Evolutionary conservation across 2,888 invertebrate genomes (phyloP).

Genomic region (Latheticus oryzae): DNA sequence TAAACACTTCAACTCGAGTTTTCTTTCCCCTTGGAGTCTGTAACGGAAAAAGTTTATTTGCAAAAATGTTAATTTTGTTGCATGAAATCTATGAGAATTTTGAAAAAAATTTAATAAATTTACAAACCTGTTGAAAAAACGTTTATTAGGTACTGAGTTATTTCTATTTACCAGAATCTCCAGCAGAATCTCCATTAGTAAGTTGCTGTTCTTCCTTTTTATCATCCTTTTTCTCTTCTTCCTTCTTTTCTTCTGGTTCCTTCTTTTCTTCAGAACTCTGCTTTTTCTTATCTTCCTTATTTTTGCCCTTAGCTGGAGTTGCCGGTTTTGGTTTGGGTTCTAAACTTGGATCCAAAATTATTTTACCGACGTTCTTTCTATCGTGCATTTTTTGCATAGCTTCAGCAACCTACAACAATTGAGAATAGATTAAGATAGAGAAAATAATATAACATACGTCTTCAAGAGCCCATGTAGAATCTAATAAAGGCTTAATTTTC

Average conservation of each 20-base stretch:
- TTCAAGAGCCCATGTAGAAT: constrained; percentile 89
- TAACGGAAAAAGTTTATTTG: constrained; percentile 57
- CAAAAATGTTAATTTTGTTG: background rate
- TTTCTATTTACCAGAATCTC: constrained; percentile 64
- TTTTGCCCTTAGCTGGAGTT: constrained; percentile 80
- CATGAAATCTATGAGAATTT: too few relatives aligned
- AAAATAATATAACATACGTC: constrained; percentile 81
- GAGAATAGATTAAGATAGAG: constrained; percentile 23
- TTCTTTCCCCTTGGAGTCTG: constrained; percentile 78
- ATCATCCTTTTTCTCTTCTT: constrained; percentile 63
- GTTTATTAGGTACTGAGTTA: constrained; percentile 40
- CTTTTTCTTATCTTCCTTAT: constrained; percentile 78
- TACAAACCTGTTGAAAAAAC: constrained; percentile 15
- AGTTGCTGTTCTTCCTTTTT: constrained; percentile 61
- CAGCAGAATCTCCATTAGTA: constrained; percentile 69
- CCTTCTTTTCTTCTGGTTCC: constrained; percentile 69
- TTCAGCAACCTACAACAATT: constrained; percentile 82
- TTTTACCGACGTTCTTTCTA: constrained; percentile 90
- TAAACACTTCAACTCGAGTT: constrained; percentile 70
- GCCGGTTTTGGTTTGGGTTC: constrained; percentile 85
- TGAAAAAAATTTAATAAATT: constrained; percentile 21
- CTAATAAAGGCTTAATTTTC: constrained; percentile 84
- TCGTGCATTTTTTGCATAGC: constrained; percentile 95
- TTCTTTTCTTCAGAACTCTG: constrained; percentile 71
- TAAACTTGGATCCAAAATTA: constrained; percentile 83